A percentile compares a stretch with the other conserved stretches of the same genome.
Conservation (phyloP, 2,113 vertebrate genomes). For the Planiliza haematocheilus region DNA sequence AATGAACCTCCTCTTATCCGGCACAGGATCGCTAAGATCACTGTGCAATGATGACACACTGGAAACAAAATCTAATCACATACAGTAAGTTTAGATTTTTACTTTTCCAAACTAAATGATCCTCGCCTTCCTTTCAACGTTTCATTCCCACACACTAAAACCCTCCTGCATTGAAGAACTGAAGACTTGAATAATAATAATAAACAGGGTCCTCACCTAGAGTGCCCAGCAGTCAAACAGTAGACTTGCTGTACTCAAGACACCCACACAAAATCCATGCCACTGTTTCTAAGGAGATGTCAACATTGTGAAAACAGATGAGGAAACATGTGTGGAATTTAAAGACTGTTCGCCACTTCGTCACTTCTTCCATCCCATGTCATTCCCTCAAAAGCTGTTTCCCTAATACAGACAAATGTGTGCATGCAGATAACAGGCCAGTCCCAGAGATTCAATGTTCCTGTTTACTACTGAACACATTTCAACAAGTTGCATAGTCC, state of each 20-base stretch:
- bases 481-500: slow-evolving; percentile 6
- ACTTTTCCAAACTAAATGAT: too few species aligned
- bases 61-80: neutral
- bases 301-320: slow-evolving; percentile 78
- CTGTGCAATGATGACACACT: neutral
- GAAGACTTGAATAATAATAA: neutral
- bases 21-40: slow-evolving; percentile 1
- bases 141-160: neutral
- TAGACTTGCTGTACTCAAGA: neutral
- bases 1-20: slow-evolving; percentile 27
- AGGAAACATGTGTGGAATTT: slow-evolving; percentile 69
- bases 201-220: neutral
- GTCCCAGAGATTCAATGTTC: slow-evolving; percentile 2
- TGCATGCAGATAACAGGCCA: slow-evolving; percentile 22
- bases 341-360: slow-evolving; percentile 40
- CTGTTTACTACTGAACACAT: slow-evolving; percentile 32
- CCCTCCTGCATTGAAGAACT: neutral
- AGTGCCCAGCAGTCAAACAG: slow-evolving; percentile 1
- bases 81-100: too few species aligned
- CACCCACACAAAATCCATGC: neutral
- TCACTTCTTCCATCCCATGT: slow-evolving; percentile 62
- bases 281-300: slow-evolving; percentile 74
- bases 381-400: neutral
- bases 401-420: slow-evolving; percentile 3
- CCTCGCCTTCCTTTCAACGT: neutral